Evolutionary conservation across 2,888 invertebrate genomes (phyloP), one percentile per base, ranked within the genome.

Genomic region (Clivina fossor): DNA sequence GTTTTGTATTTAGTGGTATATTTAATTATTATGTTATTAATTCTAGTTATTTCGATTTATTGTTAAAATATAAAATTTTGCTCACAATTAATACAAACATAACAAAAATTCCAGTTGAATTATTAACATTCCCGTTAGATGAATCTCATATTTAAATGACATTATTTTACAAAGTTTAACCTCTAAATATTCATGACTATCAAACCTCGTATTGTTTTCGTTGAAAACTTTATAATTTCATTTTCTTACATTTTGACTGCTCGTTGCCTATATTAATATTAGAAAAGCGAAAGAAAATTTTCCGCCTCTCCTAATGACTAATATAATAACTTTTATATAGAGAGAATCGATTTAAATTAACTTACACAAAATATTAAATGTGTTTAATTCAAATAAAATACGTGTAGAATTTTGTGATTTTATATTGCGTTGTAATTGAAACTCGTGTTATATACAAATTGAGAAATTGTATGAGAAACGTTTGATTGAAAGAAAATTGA

Each of bases 181-280:
- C 24, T 20, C 15, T 41, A 41, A 41, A 41, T 41, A 41, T 41
- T 41, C 41, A 41, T 41, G 24, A 22, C 11, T 24, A 20, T 11
- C 20, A 40, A 16, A 22, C 19, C 40, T 40, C 20, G 13, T 22
- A 22, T 22, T 20, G 40, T 40, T 41, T 11, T 20, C 15, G 22
- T 41, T 20, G 9, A 24, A 24, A 41, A 22, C 20, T 41, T 41
- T 41, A 5, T 22, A 22, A 22, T 20, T 9, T 15, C 24, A 41
- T 22, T 20, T n/a, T 22, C 11, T 5, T 13, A 15, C 8, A 37
- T 5, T 16, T 13, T n/a, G n/a, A n/a, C n/a, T n/a, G n/a, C n/a
- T n/a, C n/a, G n/a, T n/a, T n/a, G n/a, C n/a, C n/a, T n/a, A n/a
- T n/a, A n/a, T n/a, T n/a, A n/a, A n/a, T n/a, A n/a, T n/a, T n/a